Evolutionary conservation across 2,888 invertebrate genomes (phyloP).

Genomic region (Andricus quercusramuli): DNA sequence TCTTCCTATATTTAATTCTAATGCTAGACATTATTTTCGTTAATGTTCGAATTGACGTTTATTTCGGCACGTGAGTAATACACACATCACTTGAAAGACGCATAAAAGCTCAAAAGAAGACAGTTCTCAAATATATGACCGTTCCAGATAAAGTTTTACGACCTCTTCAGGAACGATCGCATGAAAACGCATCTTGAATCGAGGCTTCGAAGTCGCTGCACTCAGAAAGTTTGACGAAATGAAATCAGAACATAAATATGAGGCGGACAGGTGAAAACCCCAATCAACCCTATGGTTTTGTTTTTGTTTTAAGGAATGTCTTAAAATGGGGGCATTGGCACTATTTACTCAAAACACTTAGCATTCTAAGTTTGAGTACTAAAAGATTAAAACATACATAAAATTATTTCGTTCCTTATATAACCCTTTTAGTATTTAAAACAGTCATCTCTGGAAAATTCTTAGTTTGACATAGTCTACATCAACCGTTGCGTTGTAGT

Average conservation of each 20-base stretch:
- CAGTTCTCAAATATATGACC: slow-evolving; percentile 2
- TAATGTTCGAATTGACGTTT: neutral
- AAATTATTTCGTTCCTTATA: neutral
- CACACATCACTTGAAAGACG: neutral
- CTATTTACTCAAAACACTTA: no score
- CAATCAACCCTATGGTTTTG: no score
- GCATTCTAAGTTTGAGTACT: no score
- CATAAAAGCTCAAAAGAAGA: neutral
- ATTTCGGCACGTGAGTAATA: neutral
- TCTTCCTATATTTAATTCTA: neutral
- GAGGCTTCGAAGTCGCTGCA: slow-evolving; percentile 47
- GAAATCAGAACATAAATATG: slow-evolving; percentile 63
- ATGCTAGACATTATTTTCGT: neutral
- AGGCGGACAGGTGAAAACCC: neutral
- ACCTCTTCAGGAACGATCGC: slow-evolving; percentile 7
- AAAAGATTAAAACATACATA: no score
- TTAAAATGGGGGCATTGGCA: neutral
- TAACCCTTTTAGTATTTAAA: neutral
- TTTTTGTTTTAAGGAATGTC: neutral
- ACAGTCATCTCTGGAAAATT: neutral
- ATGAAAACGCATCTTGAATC: slow-evolving; percentile 41
- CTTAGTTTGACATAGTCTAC: neutral
- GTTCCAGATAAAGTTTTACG: slow-evolving; percentile 16
- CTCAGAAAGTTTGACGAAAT: slow-evolving; percentile 67
- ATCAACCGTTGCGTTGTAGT: neutral